Conservation (phyloP, 2,113 vertebrate species). For the Tragelaphus buxtoni region DNA sequence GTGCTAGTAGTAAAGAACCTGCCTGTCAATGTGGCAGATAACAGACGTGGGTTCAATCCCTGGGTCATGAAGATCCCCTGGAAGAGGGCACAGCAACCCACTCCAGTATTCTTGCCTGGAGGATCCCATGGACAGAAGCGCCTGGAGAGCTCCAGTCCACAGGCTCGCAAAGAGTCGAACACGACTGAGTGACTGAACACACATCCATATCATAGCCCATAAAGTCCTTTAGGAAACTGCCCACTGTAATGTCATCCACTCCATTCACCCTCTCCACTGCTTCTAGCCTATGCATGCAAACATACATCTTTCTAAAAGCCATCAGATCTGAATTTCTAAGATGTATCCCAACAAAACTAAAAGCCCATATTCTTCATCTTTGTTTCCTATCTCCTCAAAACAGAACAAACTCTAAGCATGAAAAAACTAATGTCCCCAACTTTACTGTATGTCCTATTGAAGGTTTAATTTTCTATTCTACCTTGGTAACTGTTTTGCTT, state of each 20-base stretch:
- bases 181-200: neutral
- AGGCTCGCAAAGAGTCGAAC: neutral
- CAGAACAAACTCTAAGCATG: neutral
- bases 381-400: slow-evolving; percentile 7
- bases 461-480: neutral
- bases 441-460: neutral
- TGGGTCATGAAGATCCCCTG: neutral
- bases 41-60: neutral
- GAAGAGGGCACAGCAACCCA: neutral
- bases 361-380: neutral
- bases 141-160: neutral
- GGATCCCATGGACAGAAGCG: neutral
- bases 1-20: neutral
- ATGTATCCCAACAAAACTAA: neutral
- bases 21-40: neutral
- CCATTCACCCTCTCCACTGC: neutral
- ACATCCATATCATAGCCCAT: neutral
- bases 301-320: neutral
- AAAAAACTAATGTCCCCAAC: neutral
- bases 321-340: neutral
- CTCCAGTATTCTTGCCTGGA: neutral
- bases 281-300: neutral
- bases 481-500: neutral
- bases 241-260: neutral
- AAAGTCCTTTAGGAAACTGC: neutral